phyloP scores from a whole-genome alignment of 2,888 invertebrate genomes.

The Plagodis pulveraria region DNA sequence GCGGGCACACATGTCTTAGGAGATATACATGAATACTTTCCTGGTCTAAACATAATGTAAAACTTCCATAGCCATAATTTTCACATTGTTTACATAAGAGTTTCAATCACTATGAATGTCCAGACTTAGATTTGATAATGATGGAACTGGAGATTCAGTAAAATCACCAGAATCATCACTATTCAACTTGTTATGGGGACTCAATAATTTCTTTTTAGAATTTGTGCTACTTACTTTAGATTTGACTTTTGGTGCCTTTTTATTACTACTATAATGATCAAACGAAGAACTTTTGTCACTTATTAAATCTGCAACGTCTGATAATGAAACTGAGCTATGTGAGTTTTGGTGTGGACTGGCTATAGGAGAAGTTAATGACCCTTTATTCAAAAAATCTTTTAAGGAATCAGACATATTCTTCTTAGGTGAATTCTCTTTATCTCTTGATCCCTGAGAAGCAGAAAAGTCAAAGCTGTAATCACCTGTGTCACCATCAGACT shows the following conservation, averaged over 20 bases:
- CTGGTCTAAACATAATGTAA: too few relatives aligned
- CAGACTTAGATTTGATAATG: constrained; percentile 75
- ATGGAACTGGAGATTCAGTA: constrained; percentile 74
- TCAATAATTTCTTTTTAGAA: constrained; percentile 46
- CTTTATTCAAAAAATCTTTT: constrained; percentile 36
- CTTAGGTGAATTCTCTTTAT: constrained; percentile 45
- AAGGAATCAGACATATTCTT: constrained; percentile 19
- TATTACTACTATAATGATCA: constrained; percentile 46
- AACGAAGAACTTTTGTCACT: constrained; percentile 67
- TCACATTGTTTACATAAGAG: background rate
- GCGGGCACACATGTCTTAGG: too few relatives aligned
- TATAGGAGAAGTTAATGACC: constrained; percentile 44
- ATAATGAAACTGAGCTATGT: constrained; percentile 72
- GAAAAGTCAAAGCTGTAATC: constrained; percentile 76
- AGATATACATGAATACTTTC: too few relatives aligned
- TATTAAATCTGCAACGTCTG: constrained; percentile 76
- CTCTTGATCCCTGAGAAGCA: constrained; percentile 54
- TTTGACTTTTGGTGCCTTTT: constrained; percentile 42
- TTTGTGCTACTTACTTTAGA: constrained; percentile 41
- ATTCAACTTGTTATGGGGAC: constrained; percentile 47
- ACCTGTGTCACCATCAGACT: constrained; percentile 60
- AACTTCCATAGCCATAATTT: too few relatives aligned
- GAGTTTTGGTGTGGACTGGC: constrained; percentile 63
- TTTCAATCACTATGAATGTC: constrained; percentile 75
- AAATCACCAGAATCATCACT: constrained; percentile 76